These are phyloP conservation scores for Acipenser oxyrinchus DNA, from an alignment of 2,797 vertebrate genomes.

Conservation along the genomic window DNA sequence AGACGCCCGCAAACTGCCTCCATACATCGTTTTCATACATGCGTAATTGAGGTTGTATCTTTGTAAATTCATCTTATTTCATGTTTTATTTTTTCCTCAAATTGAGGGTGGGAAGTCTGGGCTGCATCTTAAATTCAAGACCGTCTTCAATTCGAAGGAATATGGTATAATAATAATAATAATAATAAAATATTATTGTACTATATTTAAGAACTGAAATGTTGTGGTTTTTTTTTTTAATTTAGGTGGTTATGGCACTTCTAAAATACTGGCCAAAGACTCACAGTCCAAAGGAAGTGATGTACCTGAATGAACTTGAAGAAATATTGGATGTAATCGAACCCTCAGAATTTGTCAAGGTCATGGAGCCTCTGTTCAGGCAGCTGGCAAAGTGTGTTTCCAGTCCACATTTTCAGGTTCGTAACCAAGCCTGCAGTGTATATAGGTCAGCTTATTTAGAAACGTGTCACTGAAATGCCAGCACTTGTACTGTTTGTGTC, in stretches of 20 bases:
- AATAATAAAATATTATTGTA: background rate
- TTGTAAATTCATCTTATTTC: too few species aligned
- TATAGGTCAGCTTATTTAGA: too few species aligned
- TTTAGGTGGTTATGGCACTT: slow-evolving; percentile 91
- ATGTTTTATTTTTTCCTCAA: too few species aligned
- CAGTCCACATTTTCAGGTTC: slow-evolving; percentile 95
- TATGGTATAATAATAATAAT: too few species aligned
- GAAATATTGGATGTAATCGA: slow-evolving; percentile 96
- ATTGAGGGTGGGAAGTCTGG: too few species aligned
- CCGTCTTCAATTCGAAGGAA: too few species aligned
- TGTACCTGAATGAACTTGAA: slow-evolving; percentile 96
- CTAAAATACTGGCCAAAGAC: slow-evolving; percentile 99
- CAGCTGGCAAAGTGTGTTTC: slow-evolving; percentile 96
- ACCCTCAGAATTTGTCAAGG: slow-evolving; percentile 93
- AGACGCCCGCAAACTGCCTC: too few species aligned
- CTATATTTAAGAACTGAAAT: background rate
- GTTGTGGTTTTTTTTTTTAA: background rate
- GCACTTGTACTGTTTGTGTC: too few species aligned
- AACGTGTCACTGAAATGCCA: too few species aligned
- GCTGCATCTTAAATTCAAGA: too few species aligned
- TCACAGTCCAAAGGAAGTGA: slow-evolving; percentile 96
- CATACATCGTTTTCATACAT: too few species aligned
- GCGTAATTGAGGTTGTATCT: too few species aligned
- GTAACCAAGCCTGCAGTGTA: slow-evolving; percentile 7
- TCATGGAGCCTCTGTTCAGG: slow-evolving; percentile 95